Base-by-base conservation (phyloP, 2,888 invertebrate genomes). In the Papilio protenor region DNA sequence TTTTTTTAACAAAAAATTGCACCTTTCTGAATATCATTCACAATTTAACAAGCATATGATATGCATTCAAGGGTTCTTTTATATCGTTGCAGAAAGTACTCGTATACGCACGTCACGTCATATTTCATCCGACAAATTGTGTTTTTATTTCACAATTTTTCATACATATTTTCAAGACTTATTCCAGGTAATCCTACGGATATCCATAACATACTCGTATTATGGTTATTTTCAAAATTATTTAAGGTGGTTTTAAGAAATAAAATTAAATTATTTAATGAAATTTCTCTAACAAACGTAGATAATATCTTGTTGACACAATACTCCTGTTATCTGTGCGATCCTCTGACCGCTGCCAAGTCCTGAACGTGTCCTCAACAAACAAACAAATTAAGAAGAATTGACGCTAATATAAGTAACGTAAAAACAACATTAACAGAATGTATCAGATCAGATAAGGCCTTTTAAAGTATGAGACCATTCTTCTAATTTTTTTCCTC, bases 381-480 rank as follows among this genome's bases (percentile, higher is more conserved):
- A 69, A 69, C 45, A 45, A 40, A 27, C 27, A 64, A 33, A 64
- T 64, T 64, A 45, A 69, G 66, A n/a, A 69, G 8, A 45, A 45
- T 69, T 45, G 21, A 21, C 66, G 40, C n/a, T 18, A 1, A 45
- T 21, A 14, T 45, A 69, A 18, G 66, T 45, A 40, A 69, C 33
- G 45, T 69, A 69, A 69, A 66, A 69, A 69, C 66, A 45, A 69
- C 3, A 69, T 69, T 45, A 69, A 40, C 18, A 45, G 66, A n/a
- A 40, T 21, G 11, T 40, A n/a, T n/a, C 40, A 4, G 45, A 66
- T 66, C 40, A 40, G 66, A 66, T 40, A 40, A 66, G 12, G 18
- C 12, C n/a, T 66, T n/a, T 45, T 45, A 14, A 69, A 69, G 21
- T n/a, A 18, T 40, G n/a, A 45, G 12, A 45, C 16, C 12, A 18